phyloP scores from a whole-genome alignment of 2,888 invertebrate species.

The Hipparchia sbordonii region DNA sequence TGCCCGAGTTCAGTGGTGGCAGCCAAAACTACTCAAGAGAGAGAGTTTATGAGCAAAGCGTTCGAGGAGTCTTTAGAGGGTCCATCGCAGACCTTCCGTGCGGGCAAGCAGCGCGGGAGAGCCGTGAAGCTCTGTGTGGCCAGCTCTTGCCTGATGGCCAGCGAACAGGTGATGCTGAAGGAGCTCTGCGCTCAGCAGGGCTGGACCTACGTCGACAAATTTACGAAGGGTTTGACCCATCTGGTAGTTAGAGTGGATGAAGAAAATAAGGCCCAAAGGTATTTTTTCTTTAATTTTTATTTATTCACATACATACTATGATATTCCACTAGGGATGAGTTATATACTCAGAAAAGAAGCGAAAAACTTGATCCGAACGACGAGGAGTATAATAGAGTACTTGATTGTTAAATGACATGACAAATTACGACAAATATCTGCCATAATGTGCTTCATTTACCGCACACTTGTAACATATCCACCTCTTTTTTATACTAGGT shows the following conservation, averaged over 20 bases:
- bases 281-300: conserved; percentile 23
- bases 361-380: too few species aligned
- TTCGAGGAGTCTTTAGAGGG: conserved; percentile 59
- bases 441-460: too few species aligned
- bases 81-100: conserved; percentile 44
- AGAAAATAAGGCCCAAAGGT: conserved; percentile 71
- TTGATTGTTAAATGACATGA: too few species aligned
- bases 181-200: conserved; percentile 54
- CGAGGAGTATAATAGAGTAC: too few species aligned
- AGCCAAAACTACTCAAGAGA: conserved; percentile 69
- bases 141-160: conserved; percentile 60
- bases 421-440: too few species aligned
- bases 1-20: conserved; percentile 54
- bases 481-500: too few species aligned
- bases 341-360: too few species aligned
- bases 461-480: too few species aligned
- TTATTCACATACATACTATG: not conserved
- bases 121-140: conserved; percentile 56
- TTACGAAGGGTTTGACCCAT: conserved; percentile 67
- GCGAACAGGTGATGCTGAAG: conserved; percentile 57
- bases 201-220: conserved; percentile 66
- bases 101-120: conserved; percentile 40
- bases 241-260: conserved; percentile 73
- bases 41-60: conserved; percentile 66
- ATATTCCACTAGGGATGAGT: too few species aligned